A percentile compares a stretch with the other conserved stretches of the same genome.
These are phyloP conservation scores for Aphis gossypii DNA, from an alignment of 1,140 invertebrate genomes.

Conservation along the genomic window DNA sequence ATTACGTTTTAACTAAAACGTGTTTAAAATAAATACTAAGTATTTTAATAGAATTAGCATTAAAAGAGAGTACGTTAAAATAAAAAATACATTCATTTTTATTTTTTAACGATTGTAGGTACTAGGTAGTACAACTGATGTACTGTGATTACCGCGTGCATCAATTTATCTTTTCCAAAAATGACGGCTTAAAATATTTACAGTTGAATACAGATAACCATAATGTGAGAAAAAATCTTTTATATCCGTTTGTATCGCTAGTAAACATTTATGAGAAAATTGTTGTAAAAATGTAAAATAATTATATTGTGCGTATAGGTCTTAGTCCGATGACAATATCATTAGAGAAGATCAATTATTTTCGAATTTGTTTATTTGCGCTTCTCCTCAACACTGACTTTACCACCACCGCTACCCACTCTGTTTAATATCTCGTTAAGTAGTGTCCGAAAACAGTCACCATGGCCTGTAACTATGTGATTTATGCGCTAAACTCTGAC, in stretches of 20 bases:
- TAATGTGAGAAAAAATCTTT: background rate
- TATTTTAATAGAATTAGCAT: background rate
- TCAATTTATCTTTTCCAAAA: slow-evolving; percentile 10
- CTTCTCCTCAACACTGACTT: background rate
- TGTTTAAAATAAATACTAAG: background rate
- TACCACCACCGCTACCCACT: background rate
- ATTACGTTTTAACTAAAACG: background rate
- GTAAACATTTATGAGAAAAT: background rate
- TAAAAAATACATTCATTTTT: background rate
- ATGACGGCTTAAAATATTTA: background rate
- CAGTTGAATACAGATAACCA: background rate
- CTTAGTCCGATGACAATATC: background rate
- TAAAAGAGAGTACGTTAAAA: background rate
- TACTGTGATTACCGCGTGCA: background rate
- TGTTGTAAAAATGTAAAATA: background rate
- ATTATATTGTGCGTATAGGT: background rate
- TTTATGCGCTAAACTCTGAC: slow-evolving; percentile 38
- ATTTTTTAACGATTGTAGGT: background rate
- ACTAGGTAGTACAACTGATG: background rate
- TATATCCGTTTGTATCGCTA: background rate
- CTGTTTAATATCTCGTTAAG: slow-evolving; percentile 44
- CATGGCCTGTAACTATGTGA: background rate
- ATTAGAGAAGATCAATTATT: slow-evolving; percentile 48
- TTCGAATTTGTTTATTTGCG: slow-evolving; percentile 34
- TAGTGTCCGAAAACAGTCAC: slow-evolving; percentile 13